A percentile compares a stretch with the other conserved stretches of the same genome.
Conservation (phyloP, 2,113 vertebrate genomes). For the Seriola quinqueradiata region DNA sequence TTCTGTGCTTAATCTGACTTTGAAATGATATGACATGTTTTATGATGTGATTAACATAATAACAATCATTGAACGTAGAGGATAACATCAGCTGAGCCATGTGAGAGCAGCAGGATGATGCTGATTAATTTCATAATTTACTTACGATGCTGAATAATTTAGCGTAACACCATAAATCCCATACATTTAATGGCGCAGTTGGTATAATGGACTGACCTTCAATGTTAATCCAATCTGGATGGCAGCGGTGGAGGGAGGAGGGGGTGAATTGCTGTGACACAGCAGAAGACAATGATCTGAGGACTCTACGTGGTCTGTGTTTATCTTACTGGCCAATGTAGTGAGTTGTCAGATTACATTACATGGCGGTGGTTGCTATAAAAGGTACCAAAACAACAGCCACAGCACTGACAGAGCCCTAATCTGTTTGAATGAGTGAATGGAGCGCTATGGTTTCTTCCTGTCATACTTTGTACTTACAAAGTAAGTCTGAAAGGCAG, state of each 20-base stretch:
- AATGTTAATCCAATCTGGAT: not conserved
- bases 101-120: not conserved
- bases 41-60: not conserved
- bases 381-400: not conserved
- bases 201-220: not conserved
- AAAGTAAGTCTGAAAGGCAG: not conserved
- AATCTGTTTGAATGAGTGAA: not conserved
- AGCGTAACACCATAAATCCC: not conserved
- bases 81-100: not conserved
- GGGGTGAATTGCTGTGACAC: not conserved
- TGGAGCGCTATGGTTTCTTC: not conserved
- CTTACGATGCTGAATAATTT: not conserved
- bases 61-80: not conserved
- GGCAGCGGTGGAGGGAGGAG: not conserved
- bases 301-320: not conserved
- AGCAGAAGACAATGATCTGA: not conserved
- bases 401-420: not conserved
- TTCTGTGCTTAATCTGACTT: not conserved
- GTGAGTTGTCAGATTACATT: not conserved
- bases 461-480: no score
- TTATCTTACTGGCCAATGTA: not conserved
- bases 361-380: not conserved
- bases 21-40: not conserved
- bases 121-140: slow-evolving; percentile 13
- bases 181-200: slow-evolving; percentile 1